These are phyloP conservation scores for Magallana gigas DNA, from an alignment of 1,140 invertebrate genomes.

Conservation along the genomic window DNA sequence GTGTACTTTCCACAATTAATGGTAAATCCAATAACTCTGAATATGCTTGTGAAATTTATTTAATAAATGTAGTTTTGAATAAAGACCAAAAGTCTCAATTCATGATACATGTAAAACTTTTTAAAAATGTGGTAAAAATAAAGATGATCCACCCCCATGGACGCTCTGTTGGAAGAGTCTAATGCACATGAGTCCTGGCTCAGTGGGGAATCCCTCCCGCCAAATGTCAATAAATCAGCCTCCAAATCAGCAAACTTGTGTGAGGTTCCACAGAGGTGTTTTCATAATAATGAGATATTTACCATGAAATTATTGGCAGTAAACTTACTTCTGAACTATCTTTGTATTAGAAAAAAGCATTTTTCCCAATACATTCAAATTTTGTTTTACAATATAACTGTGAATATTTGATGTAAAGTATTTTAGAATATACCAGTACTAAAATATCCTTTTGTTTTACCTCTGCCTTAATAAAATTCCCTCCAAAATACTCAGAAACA, in stretches of 20 bases:
- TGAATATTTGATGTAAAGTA: too few species aligned
- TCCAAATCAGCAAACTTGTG: too few species aligned
- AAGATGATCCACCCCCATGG: too few species aligned
- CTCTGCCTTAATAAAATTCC: too few species aligned
- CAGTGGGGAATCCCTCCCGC: not conserved
- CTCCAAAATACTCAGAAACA: not conserved
- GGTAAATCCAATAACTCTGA: not conserved
- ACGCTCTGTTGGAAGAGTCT: not conserved
- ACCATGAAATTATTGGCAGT: not conserved
- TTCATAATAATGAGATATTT: not conserved
- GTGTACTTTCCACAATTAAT: not conserved
- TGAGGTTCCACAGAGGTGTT: not conserved
- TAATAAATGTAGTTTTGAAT: not conserved
- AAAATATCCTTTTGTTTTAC: too few species aligned
- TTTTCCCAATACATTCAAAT: not conserved
- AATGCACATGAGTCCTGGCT: not conserved
- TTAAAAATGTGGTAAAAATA: too few species aligned
- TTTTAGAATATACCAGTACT: too few species aligned
- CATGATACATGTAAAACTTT: not conserved
- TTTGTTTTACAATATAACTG: too few species aligned
- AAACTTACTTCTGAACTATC: not conserved
- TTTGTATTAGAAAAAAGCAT: not conserved
- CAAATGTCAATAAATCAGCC: slow-evolving; percentile 3
- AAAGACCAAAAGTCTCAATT: not conserved
- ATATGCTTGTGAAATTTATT: not conserved